These are phyloP conservation scores for Nebria salina DNA, from an alignment of 2,888 invertebrate genomes.

Conservation along the genomic window DNA sequence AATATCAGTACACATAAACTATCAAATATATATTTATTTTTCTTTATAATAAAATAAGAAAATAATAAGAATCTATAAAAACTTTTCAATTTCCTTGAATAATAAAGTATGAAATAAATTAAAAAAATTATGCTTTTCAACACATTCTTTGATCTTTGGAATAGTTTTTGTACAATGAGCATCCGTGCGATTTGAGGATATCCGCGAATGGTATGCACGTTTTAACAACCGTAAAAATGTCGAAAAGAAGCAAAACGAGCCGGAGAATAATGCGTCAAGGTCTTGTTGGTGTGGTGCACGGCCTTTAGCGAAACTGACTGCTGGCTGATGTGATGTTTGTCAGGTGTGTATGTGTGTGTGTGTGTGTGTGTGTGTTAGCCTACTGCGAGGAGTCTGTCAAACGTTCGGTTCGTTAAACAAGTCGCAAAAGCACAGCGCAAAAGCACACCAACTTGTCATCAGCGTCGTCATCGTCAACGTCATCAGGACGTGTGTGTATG, in stretches of 20 bases:
- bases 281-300: background rate
- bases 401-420: slow-evolving; percentile 58
- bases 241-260: background rate
- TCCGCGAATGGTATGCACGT: too few species aligned
- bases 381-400: slow-evolving; percentile 52
- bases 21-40: too few species aligned
- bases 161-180: too few species aligned
- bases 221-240: background rate
- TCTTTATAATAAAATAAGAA: too few species aligned
- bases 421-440: slow-evolving; percentile 46
- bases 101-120: too few species aligned
- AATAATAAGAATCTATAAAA: too few species aligned
- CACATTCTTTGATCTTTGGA: too few species aligned
- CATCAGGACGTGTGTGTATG: background rate
- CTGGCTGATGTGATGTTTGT: background rate
- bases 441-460: background rate
- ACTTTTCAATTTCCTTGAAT: too few species aligned
- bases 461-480: background rate
- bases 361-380: background rate
- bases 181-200: too few species aligned
- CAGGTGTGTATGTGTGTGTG: background rate
- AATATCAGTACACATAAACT: too few species aligned
- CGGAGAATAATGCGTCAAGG: background rate
- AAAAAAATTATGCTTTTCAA: too few species aligned
- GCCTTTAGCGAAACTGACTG: background rate